Evolutionary conservation across 2,888 invertebrate genomes (phyloP), one percentile per base, ranked within the genome.

Genomic region (Choristoneura rosaceana): DNA sequence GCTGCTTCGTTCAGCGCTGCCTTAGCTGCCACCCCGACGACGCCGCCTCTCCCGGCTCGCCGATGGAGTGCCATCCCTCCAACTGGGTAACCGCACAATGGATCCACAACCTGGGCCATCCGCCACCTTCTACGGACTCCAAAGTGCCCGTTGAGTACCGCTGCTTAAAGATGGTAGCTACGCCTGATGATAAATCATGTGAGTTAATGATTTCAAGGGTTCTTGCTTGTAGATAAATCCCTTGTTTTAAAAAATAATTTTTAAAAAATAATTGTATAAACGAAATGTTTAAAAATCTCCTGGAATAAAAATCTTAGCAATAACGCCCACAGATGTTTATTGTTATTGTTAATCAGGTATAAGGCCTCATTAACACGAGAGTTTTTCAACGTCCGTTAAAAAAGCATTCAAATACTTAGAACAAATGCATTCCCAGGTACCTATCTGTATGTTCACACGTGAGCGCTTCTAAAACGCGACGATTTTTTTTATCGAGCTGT

Each of bases 131-230:
- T 1, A 93, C 93, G 0, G 91, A 90, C 63, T 92, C 93, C 5
- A 87, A 78, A 74, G 79, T 92, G 63, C 87, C 90, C 12, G 87
- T 93, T 52, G 93, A 93, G 76, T 92, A 91, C 78, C 84, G 91
- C 8, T 94, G 94, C 69, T 77, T 93, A 75, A 93, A 93, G 79
- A 90, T 94, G 91, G 85, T 92, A 3, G 93, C 94, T 0, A 90
- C 93, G 9, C 94, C 93, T 0, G 92, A 94, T 84, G 90, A 94
- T 74, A 91, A 90, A 70, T 84, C 91, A 71, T 90, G 93, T 93
- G 80, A 88, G 90, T 84, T 8, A 9, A 2, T 15, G 8, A n/a
- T 52, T 52, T 4, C 15, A 17, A 15, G 3, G 17, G 1, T 52
- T 17, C 34, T 34, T 34, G 34, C 34, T 34, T 34, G 34, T 34